Evolutionary conservation across 1,140 invertebrate genomes (phyloP).

Genomic region (Drosophila sturtevanti): DNA sequence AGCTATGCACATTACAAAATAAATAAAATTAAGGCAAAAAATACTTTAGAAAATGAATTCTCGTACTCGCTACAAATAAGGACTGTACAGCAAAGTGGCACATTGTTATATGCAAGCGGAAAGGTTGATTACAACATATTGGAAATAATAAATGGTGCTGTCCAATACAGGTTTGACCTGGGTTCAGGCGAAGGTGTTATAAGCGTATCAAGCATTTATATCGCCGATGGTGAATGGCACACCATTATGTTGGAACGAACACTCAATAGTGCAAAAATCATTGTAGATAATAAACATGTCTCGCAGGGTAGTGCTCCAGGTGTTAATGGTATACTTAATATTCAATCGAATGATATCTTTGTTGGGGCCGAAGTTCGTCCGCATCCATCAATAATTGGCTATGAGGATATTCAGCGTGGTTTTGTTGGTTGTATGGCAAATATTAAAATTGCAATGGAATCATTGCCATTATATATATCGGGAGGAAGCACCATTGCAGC

Average conservation of each 20-base stretch:
- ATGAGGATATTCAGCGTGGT: slow-evolving; percentile 90
- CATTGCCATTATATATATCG: slow-evolving; percentile 90
- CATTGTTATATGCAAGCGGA: slow-evolving; percentile 93
- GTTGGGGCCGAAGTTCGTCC: slow-evolving; percentile 92
- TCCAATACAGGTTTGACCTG: slow-evolving; percentile 95
- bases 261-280: slow-evolving; percentile 89
- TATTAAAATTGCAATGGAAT: slow-evolving; percentile 89
- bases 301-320: slow-evolving; percentile 92
- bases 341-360: slow-evolving; percentile 92
- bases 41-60: slow-evolving; percentile 91
- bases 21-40: slow-evolving; percentile 84
- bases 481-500: slow-evolving; percentile 88
- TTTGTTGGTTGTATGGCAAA: slow-evolving; percentile 96
- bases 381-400: slow-evolving; percentile 87
- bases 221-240: slow-evolving; percentile 96
- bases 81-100: slow-evolving; percentile 93
- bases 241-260: slow-evolving; percentile 91
- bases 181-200: slow-evolving; percentile 95
- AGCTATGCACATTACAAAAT: slow-evolving; percentile 93
- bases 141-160: slow-evolving; percentile 91
- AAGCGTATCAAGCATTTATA: slow-evolving; percentile 88
- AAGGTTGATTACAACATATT: slow-evolving; percentile 94
- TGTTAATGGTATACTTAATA: slow-evolving; percentile 91
- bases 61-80: slow-evolving; percentile 91
- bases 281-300: slow-evolving; percentile 90